Percentiles rank a stretch among this genome's conserved stretches.
Evolutionary conservation across 2,797 vertebrate species (phyloP).

Genomic region (Rhabdomys pumilio): DNA sequence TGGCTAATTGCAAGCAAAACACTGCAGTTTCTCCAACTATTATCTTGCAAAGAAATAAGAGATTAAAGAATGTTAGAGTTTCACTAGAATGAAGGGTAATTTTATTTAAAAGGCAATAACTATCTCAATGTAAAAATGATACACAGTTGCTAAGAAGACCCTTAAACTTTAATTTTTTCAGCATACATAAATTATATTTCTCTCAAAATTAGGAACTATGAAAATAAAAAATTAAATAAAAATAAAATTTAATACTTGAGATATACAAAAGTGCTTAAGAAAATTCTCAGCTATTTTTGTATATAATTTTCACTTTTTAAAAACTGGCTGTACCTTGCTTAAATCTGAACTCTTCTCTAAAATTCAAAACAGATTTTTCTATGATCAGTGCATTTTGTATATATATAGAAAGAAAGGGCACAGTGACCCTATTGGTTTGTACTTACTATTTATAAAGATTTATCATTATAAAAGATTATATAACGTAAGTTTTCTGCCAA

Average conservation of each 20-base stretch:
- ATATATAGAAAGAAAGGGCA: background rate
- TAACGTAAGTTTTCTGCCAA: background rate
- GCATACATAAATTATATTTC: slow-evolving; percentile 28
- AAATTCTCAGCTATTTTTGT: background rate
- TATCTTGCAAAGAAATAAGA: slow-evolving; percentile 92
- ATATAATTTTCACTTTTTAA: background rate
- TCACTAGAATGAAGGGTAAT: slow-evolving; percentile 67
- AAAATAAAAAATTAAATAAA: slow-evolving; percentile 14
- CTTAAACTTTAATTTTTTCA: slow-evolving; percentile 48
- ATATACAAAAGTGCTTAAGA: background rate
- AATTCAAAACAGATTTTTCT: slow-evolving; percentile 3
- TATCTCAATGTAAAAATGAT: slow-evolving; percentile 51
- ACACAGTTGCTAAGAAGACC: slow-evolving; percentile 43
- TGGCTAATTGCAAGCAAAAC: slow-evolving; percentile 98
- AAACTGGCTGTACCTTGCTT: background rate
- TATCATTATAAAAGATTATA: background rate
- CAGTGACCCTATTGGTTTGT: background rate
- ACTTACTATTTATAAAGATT: background rate
- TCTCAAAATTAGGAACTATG: slow-evolving; percentile 45
- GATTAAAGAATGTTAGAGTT: slow-evolving; percentile 84
- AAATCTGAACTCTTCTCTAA: background rate
- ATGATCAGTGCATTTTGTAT: background rate
- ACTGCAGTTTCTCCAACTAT: slow-evolving; percentile 97
- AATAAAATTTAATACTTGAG: background rate
- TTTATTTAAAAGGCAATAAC: slow-evolving; percentile 33